These are phyloP conservation scores for Odontesthes bonariensis DNA, from an alignment of 2,113 vertebrate species.

Conservation along the genomic window DNA sequence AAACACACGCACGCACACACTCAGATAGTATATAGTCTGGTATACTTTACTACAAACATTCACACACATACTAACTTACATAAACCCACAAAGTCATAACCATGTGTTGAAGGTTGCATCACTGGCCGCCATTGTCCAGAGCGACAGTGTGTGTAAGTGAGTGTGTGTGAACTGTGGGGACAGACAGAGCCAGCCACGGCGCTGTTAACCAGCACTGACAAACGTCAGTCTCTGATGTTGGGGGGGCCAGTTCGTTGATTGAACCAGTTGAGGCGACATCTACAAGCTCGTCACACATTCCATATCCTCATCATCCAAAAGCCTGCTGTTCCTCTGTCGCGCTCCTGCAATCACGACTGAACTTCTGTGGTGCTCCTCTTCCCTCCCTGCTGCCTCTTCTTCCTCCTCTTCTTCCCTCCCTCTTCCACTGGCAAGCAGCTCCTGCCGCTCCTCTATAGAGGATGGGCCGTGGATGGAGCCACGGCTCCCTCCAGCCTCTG, in stretches of 20 bases:
- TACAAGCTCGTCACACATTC: constrained; percentile 96
- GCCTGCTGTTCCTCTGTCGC: constrained; percentile 84
- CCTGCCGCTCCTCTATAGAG: constrained; percentile 84
- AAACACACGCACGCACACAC: constrained; percentile 61
- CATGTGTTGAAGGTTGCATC: constrained; percentile 75
- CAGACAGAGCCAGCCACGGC: constrained; percentile 68
- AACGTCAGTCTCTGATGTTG: constrained; percentile 67
- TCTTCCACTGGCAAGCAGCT: constrained; percentile 73
- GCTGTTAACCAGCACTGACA: constrained; percentile 65
- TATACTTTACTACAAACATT: constrained; percentile 74
- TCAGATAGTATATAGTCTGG: constrained; percentile 69
- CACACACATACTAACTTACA: constrained; percentile 82
- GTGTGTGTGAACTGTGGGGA: constrained; percentile 56
- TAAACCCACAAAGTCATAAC: constrained; percentile 67
- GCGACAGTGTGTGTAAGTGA: constrained; percentile 61
- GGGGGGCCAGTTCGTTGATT: constrained; percentile 49
- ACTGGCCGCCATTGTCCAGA: constrained; percentile 78
- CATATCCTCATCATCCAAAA: constrained; percentile 92
- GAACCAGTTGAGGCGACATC: constrained; percentile 76
- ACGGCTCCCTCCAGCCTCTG: constrained; percentile 60
- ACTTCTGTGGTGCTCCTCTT: constrained; percentile 62
- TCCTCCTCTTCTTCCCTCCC: constrained; percentile 65
- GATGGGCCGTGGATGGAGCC: constrained; percentile 82
- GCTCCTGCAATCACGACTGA: constrained; percentile 51
- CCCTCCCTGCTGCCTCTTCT: constrained; percentile 65